Conservation (phyloP, 2,797 vertebrate genomes). For the Fundulus diaphanus region DNA sequence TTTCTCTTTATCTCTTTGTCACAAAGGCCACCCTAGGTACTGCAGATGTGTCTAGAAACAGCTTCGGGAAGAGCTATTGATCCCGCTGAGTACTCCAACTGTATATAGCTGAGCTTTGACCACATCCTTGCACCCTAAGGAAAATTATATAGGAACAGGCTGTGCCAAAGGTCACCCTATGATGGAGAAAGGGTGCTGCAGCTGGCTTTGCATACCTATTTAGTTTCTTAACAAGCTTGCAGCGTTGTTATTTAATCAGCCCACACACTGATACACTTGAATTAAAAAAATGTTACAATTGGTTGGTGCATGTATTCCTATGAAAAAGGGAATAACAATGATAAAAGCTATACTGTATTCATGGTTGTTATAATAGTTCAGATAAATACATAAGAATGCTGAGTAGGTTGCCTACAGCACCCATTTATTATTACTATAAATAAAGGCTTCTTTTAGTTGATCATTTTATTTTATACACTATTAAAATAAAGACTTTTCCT, state of each 20-base stretch:
- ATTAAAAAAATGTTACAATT: constrained; percentile 26
- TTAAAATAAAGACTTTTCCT: constrained; percentile 5
- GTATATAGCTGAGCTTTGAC: constrained; percentile 67
- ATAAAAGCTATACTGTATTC: background rate
- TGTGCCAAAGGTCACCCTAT: constrained; percentile 67
- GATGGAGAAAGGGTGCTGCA: constrained; percentile 52
- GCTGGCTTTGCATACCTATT: constrained; percentile 53
- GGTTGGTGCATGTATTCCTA: constrained; percentile 7
- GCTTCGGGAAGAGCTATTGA: constrained; percentile 74
- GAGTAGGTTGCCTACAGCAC: constrained; percentile 25
- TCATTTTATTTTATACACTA: constrained; percentile 25
- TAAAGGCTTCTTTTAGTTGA: constrained; percentile 18
- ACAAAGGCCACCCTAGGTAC: constrained; percentile 74
- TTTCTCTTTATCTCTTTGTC: constrained; percentile 78
- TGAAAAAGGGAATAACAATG: background rate
- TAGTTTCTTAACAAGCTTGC: constrained; percentile 44
- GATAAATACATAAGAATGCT: constrained; percentile 15
- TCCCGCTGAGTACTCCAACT: constrained; percentile 68
- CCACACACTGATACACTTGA: constrained; percentile 20
- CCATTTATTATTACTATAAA: constrained; percentile 16
- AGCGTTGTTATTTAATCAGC: constrained; percentile 47
- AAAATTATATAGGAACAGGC: constrained; percentile 62
- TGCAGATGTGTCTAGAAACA: constrained; percentile 73
- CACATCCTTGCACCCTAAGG: constrained; percentile 67
- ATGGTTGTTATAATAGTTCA: constrained; percentile 23